Conservation (phyloP, 2,797 vertebrate genomes). For the Phyllotis vaccarum region DNA sequence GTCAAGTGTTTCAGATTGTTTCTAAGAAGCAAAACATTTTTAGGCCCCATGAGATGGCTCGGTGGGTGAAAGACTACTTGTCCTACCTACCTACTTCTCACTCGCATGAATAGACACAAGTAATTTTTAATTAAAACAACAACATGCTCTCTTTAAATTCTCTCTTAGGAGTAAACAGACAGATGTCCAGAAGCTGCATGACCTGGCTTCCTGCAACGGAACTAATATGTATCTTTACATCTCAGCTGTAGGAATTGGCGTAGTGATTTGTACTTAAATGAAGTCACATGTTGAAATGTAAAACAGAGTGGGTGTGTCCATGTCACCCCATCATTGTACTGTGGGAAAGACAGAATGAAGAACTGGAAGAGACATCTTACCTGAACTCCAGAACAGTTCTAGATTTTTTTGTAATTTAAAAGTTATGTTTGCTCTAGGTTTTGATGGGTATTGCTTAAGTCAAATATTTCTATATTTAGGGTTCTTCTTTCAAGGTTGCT, state of each 20-base stretch:
- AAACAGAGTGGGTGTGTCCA: neutral
- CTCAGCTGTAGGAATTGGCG: neutral
- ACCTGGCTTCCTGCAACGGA: neutral
- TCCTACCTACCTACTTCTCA: too few species aligned
- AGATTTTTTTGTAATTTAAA: neutral
- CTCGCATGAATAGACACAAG: neutral
- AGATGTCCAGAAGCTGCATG: neutral
- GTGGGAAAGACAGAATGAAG: neutral
- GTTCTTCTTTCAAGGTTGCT: neutral
- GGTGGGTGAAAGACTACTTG: neutral
- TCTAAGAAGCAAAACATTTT: neutral
- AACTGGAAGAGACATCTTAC: neutral
- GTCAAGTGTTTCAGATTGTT: neutral
- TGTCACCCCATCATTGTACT: neutral
- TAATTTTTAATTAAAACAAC: neutral
- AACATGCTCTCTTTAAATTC: neutral
- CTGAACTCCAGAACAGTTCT: neutral
- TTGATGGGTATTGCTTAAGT: neutral
- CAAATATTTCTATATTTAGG: neutral
- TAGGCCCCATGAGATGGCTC: neutral
- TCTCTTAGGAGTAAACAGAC: neutral
- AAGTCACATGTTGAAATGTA: neutral
- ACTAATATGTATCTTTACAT: neutral
- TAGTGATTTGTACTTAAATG: neutral
- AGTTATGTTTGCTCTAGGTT: constrained; percentile 1